A percentile compares a stretch with the other conserved stretches of the same genome.
phyloP scores from a whole-genome alignment of 2,113 vertebrate species.

The Corapipo altera region DNA sequence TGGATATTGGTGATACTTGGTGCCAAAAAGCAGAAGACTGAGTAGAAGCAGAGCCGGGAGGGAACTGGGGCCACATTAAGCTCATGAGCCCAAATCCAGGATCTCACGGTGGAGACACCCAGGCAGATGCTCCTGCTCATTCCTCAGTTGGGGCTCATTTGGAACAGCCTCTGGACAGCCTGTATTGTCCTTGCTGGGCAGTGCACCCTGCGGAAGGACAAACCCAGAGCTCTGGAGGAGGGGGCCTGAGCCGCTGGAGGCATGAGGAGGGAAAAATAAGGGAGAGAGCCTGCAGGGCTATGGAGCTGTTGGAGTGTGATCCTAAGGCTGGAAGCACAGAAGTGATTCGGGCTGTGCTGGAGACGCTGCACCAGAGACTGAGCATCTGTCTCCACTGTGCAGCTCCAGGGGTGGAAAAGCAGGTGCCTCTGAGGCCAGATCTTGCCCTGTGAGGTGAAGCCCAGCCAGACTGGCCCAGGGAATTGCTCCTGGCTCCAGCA shows the following conservation, averaged over 20 bases:
- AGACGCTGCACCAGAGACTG: no score
- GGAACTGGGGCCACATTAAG: fast-evolving
- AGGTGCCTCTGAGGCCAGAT: fast-evolving
- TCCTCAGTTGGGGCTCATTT: background rate
- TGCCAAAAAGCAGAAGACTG: background rate
- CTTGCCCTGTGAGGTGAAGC: background rate
- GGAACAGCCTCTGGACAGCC: background rate
- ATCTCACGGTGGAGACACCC: background rate
- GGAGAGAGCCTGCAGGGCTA: background rate
- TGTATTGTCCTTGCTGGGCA: background rate
- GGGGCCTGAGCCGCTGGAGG: background rate
- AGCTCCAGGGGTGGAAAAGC: background rate
- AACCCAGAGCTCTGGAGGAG: background rate
- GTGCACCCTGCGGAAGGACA: background rate
- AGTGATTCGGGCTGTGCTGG: background rate
- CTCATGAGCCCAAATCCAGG: background rate
- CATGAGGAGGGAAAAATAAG: background rate
- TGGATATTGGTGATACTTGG: background rate
- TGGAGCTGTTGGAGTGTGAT: fast-evolving
- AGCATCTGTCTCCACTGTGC: background rate
- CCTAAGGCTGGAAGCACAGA: background rate
- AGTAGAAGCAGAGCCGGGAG: background rate
- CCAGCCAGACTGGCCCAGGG: background rate
- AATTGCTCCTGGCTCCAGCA: background rate
- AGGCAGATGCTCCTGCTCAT: background rate